Base-by-base conservation (phyloP, 2,888 invertebrate species). In the Falcaria lacertinaria region DNA sequence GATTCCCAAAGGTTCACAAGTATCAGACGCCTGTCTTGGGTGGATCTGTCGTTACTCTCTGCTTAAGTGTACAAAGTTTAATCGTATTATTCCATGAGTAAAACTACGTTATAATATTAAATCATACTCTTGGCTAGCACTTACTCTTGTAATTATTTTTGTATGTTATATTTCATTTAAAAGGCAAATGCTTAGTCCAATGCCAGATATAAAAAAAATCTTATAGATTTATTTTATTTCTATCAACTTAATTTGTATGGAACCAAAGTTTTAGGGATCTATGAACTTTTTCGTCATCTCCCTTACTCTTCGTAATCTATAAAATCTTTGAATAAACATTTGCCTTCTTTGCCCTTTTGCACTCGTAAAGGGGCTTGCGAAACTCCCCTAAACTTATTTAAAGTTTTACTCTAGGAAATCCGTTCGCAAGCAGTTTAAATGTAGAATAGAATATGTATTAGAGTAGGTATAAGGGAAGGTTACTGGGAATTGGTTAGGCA, bases 251-350 rank as follows among this genome's bases (percentile, higher is more conserved):
- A 28, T 28, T 28, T 11, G 11, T 11, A 11, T 28, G 11, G 11
- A 5, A 4, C 28, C 11, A 28, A 28, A 28, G 28, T 28, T 28
- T 28, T 11, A 1, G 28, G 11, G 11, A 11, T 28, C 11, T 11
- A 11, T 28, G 28, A 28, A 11, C 28, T 63, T 54, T 43, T 49
- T 55, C 55, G 57, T 60, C 54, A 54, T 69, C 64, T 69, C 65
- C 70, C 61, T 77, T 74, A 67, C 69, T 73, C 62, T 65, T 68
- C 66, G 74, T 68, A 81, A 85, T 83, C 82, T 80, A 83, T 84
- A 80, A 82, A 86, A 83, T 82, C 80, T 80, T 85, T 81, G 84
- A 86, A 86, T 86, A 87, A 87, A 87, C 85, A 86, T 88, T 86
- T 79, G 76, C 81, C 76, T 82, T 77, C 80, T 80, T 77, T 80